A percentile compares a stretch with the other conserved stretches of the same genome.
These are phyloP conservation scores for Muscicapa adusta DNA, from an alignment of 2,113 vertebrate species.

Conservation along the genomic window DNA sequence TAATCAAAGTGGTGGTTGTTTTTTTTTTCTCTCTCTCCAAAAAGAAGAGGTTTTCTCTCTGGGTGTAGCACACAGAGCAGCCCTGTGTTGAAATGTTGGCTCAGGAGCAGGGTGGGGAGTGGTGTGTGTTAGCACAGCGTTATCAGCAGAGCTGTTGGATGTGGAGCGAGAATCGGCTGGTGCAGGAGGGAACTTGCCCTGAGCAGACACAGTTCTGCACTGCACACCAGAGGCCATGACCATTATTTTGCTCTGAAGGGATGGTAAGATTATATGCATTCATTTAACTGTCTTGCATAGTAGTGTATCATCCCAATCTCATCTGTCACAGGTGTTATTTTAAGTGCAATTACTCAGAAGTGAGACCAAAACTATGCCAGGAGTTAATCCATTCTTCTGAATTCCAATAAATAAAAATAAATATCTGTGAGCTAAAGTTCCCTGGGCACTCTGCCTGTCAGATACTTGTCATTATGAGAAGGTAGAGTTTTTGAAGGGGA, in stretches of 20 bases:
- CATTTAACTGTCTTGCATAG: not conserved
- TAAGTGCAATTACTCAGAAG: not conserved
- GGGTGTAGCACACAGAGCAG: not conserved
- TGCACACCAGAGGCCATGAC: not conserved
- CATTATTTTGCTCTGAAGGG: not conserved
- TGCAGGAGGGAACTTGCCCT: not conserved
- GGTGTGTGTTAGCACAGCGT: accelerated
- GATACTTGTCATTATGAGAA: not conserved
- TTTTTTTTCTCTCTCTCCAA: not conserved
- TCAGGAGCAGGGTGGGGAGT: not conserved
- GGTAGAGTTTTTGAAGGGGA: not conserved
- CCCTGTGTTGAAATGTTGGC: not conserved
- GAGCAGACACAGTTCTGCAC: not conserved
- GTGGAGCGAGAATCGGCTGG: not conserved
- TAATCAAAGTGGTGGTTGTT: not conserved
- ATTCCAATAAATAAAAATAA: not conserved
- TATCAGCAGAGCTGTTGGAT: not conserved
- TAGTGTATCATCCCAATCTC: not conserved
- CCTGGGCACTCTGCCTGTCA: not conserved
- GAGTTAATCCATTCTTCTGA: not conserved
- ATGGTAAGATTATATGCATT: not conserved
- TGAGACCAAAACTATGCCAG: not conserved
- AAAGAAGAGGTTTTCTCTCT: not conserved
- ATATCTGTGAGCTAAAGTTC: not conserved
- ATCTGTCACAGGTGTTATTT: not conserved